Base-by-base conservation (phyloP, 2,113 vertebrate genomes). In the Bucco capensis region DNA sequence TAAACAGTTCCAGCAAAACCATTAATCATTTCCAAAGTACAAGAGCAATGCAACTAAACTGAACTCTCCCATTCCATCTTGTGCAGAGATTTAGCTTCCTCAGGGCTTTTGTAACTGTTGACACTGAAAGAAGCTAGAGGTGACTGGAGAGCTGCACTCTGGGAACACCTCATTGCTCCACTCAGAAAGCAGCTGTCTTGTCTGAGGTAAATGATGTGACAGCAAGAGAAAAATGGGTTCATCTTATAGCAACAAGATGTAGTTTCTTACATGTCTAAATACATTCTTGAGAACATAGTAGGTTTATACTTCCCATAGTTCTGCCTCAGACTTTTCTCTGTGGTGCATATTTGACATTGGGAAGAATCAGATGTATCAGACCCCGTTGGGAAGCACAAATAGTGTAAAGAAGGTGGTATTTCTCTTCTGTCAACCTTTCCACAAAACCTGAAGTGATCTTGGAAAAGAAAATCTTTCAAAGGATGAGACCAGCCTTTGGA, bases 101-200 rank as follows among this genome's bases (percentile, higher is more conserved):
- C 7, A 7, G 19, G 33, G 5, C 7, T 85, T 84, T 65, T 83
- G 5, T 35, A 23, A 33, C 11, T 60, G 35, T 23, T 79, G 62
- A 18, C 37, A 28, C 5, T 78, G 66, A 44, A 75, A 51, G 53
- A 67, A 71, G 30, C 19, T 22, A 61, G 49, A 73, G 46, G 30
- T 0, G 0, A 12, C 19, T 46, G 35, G 17, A 37, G 42, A 87
- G 16, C 46, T 73, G 60, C 51, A 5, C 15, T 37, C 33, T 8
- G 19, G 35, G 56, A 74, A 10, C 35, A 25, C 14, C 21, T 76
- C 46, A 35, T 50, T 3, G 1, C 23, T 84, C 5, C 35, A 49
- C 46, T 51, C 23, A 44, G 44, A 40, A 75, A 58, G 25, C 4
- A 1, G 8, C 30, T 66, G 5, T n/a, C 56, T 56, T 51, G 8